phyloP scores from a whole-genome alignment of 2,888 invertebrate genomes.

The Oscheius sp. region DNA sequence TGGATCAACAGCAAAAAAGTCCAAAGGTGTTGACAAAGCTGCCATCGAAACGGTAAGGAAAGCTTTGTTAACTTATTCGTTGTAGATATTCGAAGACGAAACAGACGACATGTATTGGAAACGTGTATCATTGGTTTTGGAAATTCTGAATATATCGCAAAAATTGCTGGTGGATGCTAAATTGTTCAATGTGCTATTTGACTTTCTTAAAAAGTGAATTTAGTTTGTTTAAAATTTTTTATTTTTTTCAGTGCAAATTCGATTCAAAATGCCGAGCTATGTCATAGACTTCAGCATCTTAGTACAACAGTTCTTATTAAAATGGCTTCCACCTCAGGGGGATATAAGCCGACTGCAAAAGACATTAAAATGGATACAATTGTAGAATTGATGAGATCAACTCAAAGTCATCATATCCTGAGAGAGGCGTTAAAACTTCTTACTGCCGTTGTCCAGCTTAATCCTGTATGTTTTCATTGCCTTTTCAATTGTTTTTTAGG shows the following conservation, averaged over 20 bases:
- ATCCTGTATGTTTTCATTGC: slow-evolving; percentile 76
- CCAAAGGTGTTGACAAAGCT: slow-evolving; percentile 30
- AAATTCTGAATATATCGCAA: slow-evolving; percentile 45
- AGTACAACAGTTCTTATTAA: slow-evolving; percentile 82
- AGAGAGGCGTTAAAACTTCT: slow-evolving; percentile 89
- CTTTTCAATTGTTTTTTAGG: slow-evolving; percentile 55
- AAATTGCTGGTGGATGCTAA: slow-evolving; percentile 42
- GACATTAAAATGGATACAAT: slow-evolving; percentile 80
- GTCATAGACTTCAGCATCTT: slow-evolving; percentile 78
- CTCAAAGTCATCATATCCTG: slow-evolving; percentile 93
- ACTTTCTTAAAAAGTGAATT: slow-evolving; percentile 58
- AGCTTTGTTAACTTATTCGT: not conserved
- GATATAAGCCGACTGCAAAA: slow-evolving; percentile 41
- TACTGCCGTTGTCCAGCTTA: slow-evolving; percentile 83
- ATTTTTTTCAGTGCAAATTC: slow-evolving; percentile 20
- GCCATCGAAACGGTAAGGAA: not conserved
- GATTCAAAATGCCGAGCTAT: slow-evolving; percentile 8
- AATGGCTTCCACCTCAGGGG: slow-evolving; percentile 49
- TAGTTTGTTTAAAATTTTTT: not conserved
- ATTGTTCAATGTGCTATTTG: slow-evolving; percentile 55
- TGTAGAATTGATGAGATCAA: slow-evolving; percentile 88
- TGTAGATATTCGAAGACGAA: slow-evolving; percentile 30
- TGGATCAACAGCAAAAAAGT: slow-evolving; percentile 49
- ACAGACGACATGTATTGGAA: slow-evolving; percentile 40
- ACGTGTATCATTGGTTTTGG: slow-evolving; percentile 55